Evolutionary conservation across 2,113 vertebrate species (phyloP).

Genomic region (Brienomyrus longianalis): DNA sequence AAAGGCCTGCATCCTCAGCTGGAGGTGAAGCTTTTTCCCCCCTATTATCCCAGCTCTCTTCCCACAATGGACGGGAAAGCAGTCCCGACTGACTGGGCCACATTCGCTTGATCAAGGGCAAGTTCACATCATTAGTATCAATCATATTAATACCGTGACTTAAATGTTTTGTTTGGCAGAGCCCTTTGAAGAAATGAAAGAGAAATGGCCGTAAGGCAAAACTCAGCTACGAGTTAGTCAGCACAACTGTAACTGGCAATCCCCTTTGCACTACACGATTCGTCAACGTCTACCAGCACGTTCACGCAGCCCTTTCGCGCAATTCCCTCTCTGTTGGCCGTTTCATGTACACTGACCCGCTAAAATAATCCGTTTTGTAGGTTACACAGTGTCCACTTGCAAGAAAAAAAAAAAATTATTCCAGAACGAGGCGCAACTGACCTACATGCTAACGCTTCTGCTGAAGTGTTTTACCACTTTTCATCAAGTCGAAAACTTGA

Average conservation of each 20-base stretch:
- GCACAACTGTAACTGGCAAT: background rate
- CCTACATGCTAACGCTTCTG: background rate
- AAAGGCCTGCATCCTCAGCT: background rate
- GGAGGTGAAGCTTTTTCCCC: background rate
- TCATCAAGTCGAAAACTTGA: background rate
- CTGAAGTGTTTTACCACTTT: background rate
- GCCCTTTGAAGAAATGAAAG: conserved; percentile 7
- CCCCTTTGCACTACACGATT: background rate
- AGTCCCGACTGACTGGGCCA: background rate
- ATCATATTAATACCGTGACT: conserved; percentile 4
- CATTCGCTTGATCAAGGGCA: background rate
- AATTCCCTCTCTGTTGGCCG: background rate
- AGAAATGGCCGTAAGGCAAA: background rate
- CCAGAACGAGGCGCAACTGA: conserved; percentile 26
- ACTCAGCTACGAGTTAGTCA: background rate
- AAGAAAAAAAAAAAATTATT: conserved; percentile 27
- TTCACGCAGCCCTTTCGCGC: background rate
- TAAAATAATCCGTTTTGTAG: background rate
- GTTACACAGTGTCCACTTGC: background rate
- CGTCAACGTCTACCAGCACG: background rate
- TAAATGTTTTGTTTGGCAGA: background rate
- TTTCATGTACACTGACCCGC: background rate
- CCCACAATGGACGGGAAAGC: background rate
- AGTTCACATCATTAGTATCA: conserved; percentile 4
- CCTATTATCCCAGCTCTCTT: background rate